These are phyloP conservation scores for Chascanopsetta lugubris DNA, from an alignment of 2,113 vertebrate species.

Conservation along the genomic window DNA sequence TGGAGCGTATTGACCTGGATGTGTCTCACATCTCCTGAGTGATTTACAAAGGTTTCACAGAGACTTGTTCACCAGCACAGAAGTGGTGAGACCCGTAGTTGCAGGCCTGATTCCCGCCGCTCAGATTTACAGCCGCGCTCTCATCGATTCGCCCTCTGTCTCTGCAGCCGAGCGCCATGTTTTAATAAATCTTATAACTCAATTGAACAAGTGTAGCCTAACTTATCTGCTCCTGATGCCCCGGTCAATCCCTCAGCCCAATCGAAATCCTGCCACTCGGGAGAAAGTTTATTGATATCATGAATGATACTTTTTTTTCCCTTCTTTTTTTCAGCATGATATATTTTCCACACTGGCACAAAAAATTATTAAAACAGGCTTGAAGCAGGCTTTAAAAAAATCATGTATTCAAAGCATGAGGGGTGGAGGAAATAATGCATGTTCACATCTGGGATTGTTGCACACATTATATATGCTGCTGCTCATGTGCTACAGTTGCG, in stretches of 20 bases:
- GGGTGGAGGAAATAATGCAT: conserved; percentile 20
- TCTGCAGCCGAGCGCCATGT: conserved; percentile 49
- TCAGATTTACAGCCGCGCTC: conserved; percentile 66
- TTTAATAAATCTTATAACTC: conserved; percentile 67
- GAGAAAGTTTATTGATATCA: conserved; percentile 31
- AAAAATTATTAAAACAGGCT: not conserved
- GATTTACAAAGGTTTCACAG: conserved; percentile 45
- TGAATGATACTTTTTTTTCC: conserved; percentile 25
- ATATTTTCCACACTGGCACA: too few relatives aligned
- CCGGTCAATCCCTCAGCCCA: conserved; percentile 48
- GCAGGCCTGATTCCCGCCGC: conserved; percentile 33
- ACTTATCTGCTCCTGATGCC: conserved; percentile 44
- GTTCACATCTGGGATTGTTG: conserved; percentile 32
- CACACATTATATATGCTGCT: conserved; percentile 1
- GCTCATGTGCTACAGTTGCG: conserved; percentile 19
- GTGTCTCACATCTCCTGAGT: conserved; percentile 52
- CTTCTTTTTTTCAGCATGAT: too few relatives aligned
- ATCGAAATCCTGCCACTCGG: conserved; percentile 31
- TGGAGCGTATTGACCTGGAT: conserved; percentile 23
- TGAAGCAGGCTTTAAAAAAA: not conserved
- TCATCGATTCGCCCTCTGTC: conserved; percentile 63
- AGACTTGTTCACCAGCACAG: conserved; percentile 43
- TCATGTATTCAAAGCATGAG: not conserved
- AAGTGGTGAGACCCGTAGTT: conserved; percentile 32
- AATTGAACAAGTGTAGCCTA: conserved; percentile 61